Percentiles rank a stretch among this genome's conserved stretches.
phyloP scores from a whole-genome alignment of 2,888 invertebrate genomes.

The Eupithecia inturbata region DNA sequence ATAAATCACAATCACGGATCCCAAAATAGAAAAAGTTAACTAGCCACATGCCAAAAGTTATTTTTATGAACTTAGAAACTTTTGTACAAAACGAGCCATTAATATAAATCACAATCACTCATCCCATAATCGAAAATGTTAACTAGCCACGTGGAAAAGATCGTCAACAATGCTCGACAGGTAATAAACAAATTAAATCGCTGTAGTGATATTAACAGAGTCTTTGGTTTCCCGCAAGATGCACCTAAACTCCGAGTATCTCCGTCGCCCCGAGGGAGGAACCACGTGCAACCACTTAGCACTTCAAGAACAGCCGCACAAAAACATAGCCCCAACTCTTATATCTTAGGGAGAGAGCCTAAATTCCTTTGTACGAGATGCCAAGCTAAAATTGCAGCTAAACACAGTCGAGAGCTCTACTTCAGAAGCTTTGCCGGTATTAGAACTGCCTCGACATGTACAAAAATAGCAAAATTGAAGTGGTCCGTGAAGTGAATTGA shows the following conservation, averaged over 20 bases:
- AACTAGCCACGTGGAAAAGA: neutral
- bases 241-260: slow-evolving; percentile 75
- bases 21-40: neutral
- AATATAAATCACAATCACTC: too few relatives aligned
- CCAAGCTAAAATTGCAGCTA: slow-evolving; percentile 66
- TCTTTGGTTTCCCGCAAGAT: slow-evolving; percentile 73
- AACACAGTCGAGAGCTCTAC: slow-evolving; percentile 73
- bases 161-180: slow-evolving; percentile 50
- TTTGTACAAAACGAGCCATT: neutral
- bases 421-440: slow-evolving; percentile 75
- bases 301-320: slow-evolving; percentile 65
- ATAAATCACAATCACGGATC: too few relatives aligned
- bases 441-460: slow-evolving; percentile 77
- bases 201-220: slow-evolving; percentile 74
- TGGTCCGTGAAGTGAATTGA: slow-evolving; percentile 70
- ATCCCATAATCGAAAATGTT: neutral
- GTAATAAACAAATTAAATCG: slow-evolving; percentile 72
- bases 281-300: slow-evolving; percentile 81
- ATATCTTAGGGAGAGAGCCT: slow-evolving; percentile 58
- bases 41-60: neutral
- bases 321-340: slow-evolving; percentile 60
- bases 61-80: neutral
- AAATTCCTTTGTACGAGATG: slow-evolving; percentile 61
- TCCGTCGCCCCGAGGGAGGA: slow-evolving; percentile 63
- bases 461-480: slow-evolving; percentile 76